Evolutionary conservation across 2,888 invertebrate species (phyloP).

Genomic region (Ametastegia equiseti): DNA sequence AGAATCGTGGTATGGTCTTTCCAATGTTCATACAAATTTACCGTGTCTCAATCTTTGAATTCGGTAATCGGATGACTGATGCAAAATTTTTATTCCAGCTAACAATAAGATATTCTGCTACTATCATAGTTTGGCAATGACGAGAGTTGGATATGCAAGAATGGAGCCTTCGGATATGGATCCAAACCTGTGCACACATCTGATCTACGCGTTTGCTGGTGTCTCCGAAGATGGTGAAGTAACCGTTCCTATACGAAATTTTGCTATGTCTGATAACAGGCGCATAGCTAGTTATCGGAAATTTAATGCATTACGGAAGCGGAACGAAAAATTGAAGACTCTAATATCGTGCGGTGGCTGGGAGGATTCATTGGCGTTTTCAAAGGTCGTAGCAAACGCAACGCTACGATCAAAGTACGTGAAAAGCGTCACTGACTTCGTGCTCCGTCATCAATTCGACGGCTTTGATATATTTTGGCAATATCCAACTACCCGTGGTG

Average conservation of each 20-base stretch:
- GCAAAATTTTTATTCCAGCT: not conserved
- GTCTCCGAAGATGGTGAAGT: slow-evolving; percentile 78
- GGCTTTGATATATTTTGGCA: slow-evolving; percentile 80
- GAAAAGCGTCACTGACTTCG: slow-evolving; percentile 77
- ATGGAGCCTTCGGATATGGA: slow-evolving; percentile 83
- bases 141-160: slow-evolving; percentile 81
- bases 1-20: too few relatives aligned
- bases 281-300: slow-evolving; percentile 77
- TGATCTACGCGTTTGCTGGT: slow-evolving; percentile 87
- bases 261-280: slow-evolving; percentile 80
- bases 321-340: slow-evolving; percentile 78
- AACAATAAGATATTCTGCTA: slow-evolving; percentile 86
- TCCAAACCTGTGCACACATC: slow-evolving; percentile 84
- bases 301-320: slow-evolving; percentile 79
- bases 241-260: slow-evolving; percentile 79
- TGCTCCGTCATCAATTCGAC: slow-evolving; percentile 81
- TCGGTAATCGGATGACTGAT: too few relatives aligned
- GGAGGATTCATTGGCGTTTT: slow-evolving; percentile 82
- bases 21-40: too few relatives aligned
- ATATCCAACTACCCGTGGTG: not conserved
- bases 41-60: too few relatives aligned
- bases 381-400: slow-evolving; percentile 77
- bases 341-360: slow-evolving; percentile 84
- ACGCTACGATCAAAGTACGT: slow-evolving; percentile 78
- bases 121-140: slow-evolving; percentile 87